Conservation (phyloP, 2,113 vertebrate genomes). For the human (Homo sapiens) region DNA sequence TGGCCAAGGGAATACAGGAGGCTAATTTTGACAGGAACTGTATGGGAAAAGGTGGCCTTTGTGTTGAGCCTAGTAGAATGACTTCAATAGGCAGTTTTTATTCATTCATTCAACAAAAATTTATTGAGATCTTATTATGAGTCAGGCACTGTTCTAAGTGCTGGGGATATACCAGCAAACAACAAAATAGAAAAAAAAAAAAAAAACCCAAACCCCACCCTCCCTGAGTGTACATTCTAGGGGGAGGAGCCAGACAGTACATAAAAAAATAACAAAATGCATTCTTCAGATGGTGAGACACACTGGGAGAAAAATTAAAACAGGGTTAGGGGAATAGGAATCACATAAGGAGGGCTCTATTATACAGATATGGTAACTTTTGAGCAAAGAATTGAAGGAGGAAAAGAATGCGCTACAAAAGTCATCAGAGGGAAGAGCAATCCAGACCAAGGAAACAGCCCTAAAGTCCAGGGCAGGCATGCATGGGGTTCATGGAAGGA, state of each 20-base stretch:
- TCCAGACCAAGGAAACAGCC: not conserved
- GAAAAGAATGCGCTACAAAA: not conserved
- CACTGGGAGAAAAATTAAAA: not conserved
- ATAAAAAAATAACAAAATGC: not conserved
- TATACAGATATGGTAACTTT: not conserved
- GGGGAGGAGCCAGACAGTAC: not conserved
- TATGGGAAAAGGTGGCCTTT: not conserved
- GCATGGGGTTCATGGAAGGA: accelerated
- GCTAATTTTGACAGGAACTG: not conserved
- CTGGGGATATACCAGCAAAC: not conserved
- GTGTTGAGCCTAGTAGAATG: not conserved
- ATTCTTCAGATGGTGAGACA: not conserved
- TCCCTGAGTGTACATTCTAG: not conserved
- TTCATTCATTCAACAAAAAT: not conserved
- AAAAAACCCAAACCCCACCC: not conserved
- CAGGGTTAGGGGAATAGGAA: not conserved
- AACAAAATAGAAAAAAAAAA: not conserved
- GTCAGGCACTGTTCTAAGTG: not conserved
- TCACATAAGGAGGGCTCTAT: not conserved
- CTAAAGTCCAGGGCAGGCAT: accelerated
- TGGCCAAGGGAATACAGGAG: accelerated
- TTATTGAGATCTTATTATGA: not conserved
- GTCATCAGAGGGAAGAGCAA: not conserved
- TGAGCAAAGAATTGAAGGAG: not conserved
- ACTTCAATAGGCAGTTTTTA: not conserved